Base-by-base conservation (phyloP, 2,888 invertebrate genomes). In the Agrochola macilenta region DNA sequence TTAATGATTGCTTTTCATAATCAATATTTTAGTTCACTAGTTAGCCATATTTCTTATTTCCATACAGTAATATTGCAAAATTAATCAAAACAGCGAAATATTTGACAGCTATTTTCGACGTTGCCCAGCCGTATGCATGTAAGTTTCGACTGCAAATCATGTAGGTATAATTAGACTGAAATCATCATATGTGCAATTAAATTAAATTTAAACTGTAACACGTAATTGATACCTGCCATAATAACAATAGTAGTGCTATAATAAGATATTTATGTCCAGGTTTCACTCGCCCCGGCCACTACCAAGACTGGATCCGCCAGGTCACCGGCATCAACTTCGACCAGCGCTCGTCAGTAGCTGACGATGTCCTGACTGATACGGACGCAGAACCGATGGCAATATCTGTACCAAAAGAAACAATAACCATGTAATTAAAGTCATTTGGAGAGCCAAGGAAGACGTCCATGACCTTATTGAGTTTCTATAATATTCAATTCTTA, bases 261-360 rank as follows among this genome's bases (percentile, higher is more conserved):
- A 57, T 64, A 39, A 39, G 26, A 23, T 23, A 0, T 30, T 49
- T 43, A 0, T 79, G 1, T 70, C 2, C 85, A 91, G 93, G 90
- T 75, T 93, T 93, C 78, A 89, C 91, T 43, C 91, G 93, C 0
- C 89, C 93, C 0, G 92, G 91, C 9, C 88, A 90, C 77, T 93
- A 91, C 76, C 91, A 92, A 54, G 87, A 85, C 7, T 93, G 93
- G 93, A 90, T 89, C 65, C 71, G 72, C 0, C 60, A 86, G 52
- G 84, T 92, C 23, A 91, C 91, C 20, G 91, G 92, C 7, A 85
- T 90, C n/a, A 82, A 90, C 74, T 93, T 91, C 73, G 90, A 90
- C 74, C 87, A 88, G 88, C 71, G 68, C 12, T 63, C 54, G 1
- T 12, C 74, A 43, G 58, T 49, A 39, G 60, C 46, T n/a, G 77